A percentile compares a stretch with the other conserved stretches of the same genome.
Conservation (phyloP, 1,140 invertebrate species). For the Homalodisca vitripennis region DNA sequence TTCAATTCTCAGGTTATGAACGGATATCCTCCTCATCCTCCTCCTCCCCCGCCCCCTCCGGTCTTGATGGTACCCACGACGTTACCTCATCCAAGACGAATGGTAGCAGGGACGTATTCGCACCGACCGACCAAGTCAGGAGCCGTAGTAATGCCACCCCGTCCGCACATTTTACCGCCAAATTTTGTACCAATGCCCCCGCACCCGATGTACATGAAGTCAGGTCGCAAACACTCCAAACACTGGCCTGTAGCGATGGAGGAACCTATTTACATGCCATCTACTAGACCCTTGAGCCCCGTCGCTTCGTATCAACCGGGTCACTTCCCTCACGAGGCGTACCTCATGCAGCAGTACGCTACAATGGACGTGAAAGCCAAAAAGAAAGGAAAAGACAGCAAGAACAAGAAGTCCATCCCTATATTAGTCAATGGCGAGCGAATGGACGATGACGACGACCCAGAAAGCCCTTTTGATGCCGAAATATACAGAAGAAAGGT, state of each 20-base stretch:
- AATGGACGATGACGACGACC: constrained; percentile 41
- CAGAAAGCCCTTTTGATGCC: constrained; percentile 18
- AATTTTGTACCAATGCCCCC: constrained; percentile 48
- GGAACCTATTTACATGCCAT: constrained; percentile 63
- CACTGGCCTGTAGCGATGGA: constrained; percentile 49
- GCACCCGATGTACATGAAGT: constrained; percentile 48
- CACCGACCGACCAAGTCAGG: constrained; percentile 42
- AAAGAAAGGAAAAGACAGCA: constrained; percentile 47
- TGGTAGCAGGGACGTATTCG: constrained; percentile 43
- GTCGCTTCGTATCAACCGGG: constrained; percentile 60
- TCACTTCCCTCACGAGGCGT: constrained; percentile 61
- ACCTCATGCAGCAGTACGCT: constrained; percentile 59
- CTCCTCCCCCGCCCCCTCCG: constrained; percentile 41
- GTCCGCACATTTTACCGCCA: constrained; percentile 36
- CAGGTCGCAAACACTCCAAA: constrained; percentile 43
- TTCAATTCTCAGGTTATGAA: constrained; percentile 37
- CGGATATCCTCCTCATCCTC: constrained; percentile 34
- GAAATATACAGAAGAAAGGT: constrained; percentile 30
- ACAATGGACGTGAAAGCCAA: constrained; percentile 49
- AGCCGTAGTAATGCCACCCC: constrained; percentile 36
- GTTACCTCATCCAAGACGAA: constrained; percentile 40
- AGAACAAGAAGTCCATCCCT: constrained; percentile 46
- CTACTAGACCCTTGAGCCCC: constrained; percentile 56
- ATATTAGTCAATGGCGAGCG: constrained; percentile 31
- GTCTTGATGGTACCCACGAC: constrained; percentile 43